Evolutionary conservation across 2,797 vertebrate genomes (phyloP).

Genomic region (Ptychobarbus kaznakovi): DNA sequence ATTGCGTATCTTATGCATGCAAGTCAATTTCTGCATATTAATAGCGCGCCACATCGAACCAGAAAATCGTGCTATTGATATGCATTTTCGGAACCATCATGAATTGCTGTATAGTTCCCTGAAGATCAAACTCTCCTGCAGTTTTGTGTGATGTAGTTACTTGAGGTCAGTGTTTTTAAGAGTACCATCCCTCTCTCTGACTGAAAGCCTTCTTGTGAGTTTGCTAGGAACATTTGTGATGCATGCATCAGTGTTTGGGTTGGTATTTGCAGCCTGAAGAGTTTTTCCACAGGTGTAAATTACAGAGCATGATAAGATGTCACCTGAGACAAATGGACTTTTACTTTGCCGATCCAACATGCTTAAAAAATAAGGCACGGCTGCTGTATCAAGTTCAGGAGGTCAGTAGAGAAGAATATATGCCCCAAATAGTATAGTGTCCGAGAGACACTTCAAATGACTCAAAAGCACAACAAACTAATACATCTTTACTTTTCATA

Average conservation of each 20-base stretch:
- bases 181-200: conserved; percentile 72
- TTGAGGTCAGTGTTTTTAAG: background rate
- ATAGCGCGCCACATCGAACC: background rate
- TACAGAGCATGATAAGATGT: conserved; percentile 70
- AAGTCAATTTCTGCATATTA: background rate
- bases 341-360: conserved; percentile 5
- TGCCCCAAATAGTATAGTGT: background rate
- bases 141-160: background rate
- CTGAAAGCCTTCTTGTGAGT: conserved; percentile 70
- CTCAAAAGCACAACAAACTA: background rate
- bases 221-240: conserved; percentile 73
- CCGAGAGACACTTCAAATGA: background rate
- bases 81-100: background rate
- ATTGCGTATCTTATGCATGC: too few species aligned
- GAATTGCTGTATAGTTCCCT: background rate
- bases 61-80: background rate
- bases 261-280: conserved; percentile 72
- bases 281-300: conserved; percentile 82
- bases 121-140: too few species aligned
- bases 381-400: background rate
- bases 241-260: conserved; percentile 72
- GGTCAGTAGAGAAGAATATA: background rate
- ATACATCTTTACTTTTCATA: background rate
- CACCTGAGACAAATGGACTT: conserved; percentile 41
- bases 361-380: background rate